Evolutionary conservation across 2,888 invertebrate species (phyloP), one percentile per base, ranked within the genome.

Genomic region (Teleogryllus oceanicus): DNA sequence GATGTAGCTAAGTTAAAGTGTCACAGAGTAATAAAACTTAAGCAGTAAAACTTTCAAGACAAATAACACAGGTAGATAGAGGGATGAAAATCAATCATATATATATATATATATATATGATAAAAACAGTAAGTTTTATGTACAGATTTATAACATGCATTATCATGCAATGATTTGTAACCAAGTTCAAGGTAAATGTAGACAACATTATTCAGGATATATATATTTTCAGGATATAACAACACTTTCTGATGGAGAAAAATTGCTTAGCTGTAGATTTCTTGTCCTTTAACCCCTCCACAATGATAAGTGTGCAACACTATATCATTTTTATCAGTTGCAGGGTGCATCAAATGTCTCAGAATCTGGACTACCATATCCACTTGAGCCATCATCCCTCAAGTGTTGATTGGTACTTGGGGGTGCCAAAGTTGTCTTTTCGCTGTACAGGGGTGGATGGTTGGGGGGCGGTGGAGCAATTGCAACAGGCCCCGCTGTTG

Each of bases 321-420:
- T 62, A 62, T 62, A 18, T 49, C 18, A 8, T 37, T 8, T n/a
- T 51, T 21, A 37, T 75, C 78, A 79, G 81, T 81, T 81, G 76
- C 81, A 81, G 81, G 80, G 84, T 80, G 86, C 84, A 80, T 90
- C 90, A 84, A 89, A 89, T 62, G 91, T 92, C 84, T 92, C 92
- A 18, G 92, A 92, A 86, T 93, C 92, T 50, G 94, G 94, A 87
- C 93, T 93, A 84, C 94, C 94, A 88, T 94, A 94, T 2, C 94
- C 94, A 86, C 93, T 93, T 85, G 93, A 93, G 49, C 92, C 92
- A 86, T 94, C 94, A 84, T 94, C 94, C 50, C 87, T 84, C 81
- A 83, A 85, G 80, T 80, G 77, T 77, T 49, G 49, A 49, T 77
- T 75, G 24, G 75, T 75, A 24, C 24, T 75, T 75, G 76, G 76